A percentile compares a stretch with the other conserved stretches of the same genome.
phyloP scores from a whole-genome alignment of 92 coral and sea anemone species.

The Plumapathes pennacea region DNA sequence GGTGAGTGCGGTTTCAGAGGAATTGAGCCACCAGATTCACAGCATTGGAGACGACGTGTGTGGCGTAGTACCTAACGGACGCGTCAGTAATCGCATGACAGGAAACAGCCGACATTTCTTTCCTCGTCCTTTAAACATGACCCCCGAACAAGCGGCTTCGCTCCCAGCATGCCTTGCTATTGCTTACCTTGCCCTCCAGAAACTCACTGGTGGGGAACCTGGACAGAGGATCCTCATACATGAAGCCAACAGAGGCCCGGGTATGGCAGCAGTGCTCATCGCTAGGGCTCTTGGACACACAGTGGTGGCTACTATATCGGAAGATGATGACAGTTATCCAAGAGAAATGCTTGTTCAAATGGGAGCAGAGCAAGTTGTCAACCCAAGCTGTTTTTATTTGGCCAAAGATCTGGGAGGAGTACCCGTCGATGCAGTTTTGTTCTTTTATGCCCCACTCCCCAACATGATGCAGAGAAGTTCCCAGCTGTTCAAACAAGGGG shows the following conservation, averaged over 20 bases:
- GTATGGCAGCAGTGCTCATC: conserved; percentile 38
- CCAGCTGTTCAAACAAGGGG: conserved; percentile 14
- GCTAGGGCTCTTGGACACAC: conserved; percentile 44
- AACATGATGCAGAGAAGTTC: conserved; percentile 5
- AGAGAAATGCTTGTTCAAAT: conserved; percentile 5
- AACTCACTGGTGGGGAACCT: neutral
- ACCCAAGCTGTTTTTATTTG: neutral
- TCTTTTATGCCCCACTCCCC: conserved; percentile 17
- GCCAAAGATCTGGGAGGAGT: neutral
- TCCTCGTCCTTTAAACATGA: conserved; percentile 30
- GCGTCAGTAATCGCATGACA: conserved; percentile 25
- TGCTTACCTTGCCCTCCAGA: conserved; percentile 46
- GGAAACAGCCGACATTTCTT: conserved; percentile 4
- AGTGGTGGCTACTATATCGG: conserved; percentile 32
- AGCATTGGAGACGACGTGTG: conserved; percentile 36
- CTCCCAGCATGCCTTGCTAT: conserved; percentile 40
- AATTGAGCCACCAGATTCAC: too few species aligned
- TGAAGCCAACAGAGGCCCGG: conserved; percentile 50
- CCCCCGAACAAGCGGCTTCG: conserved; percentile 31
- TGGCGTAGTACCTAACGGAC: conserved; percentile 31
- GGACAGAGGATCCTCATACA: conserved; percentile 17
- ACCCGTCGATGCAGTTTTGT: conserved; percentile 23
- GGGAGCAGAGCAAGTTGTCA: conserved; percentile 25
- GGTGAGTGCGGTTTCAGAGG: too few species aligned
- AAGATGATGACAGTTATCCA: conserved; percentile 3